phyloP scores from a whole-genome alignment of 2,797 vertebrate genomes.

The Danio tinwini region DNA sequence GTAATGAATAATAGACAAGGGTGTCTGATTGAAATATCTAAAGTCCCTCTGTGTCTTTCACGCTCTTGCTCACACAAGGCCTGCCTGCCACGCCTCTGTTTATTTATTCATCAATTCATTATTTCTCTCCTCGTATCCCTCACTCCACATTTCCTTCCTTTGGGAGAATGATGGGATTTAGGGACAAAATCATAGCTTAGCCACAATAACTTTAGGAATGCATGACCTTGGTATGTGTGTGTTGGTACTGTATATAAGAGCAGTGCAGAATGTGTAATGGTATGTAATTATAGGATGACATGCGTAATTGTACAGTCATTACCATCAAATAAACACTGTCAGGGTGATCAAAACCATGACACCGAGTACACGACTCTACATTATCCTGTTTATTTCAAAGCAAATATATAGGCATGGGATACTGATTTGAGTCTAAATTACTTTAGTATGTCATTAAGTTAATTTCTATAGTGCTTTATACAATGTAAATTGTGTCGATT shows the following conservation, averaged over 20 bases:
- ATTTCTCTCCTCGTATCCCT: constrained; percentile 45
- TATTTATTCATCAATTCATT: constrained; percentile 68
- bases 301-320: background rate
- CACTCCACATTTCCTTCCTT: constrained; percentile 14
- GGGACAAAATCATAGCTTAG: constrained; percentile 9
- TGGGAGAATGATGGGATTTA: constrained; percentile 11
- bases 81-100: constrained; percentile 47
- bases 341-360: background rate
- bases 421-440: background rate
- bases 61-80: constrained; percentile 41
- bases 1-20: constrained; percentile 63
- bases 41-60: constrained; percentile 60
- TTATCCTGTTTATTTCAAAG: background rate
- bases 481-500: too few relatives aligned
- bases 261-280: background rate
- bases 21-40: constrained; percentile 59
- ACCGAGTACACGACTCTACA: background rate
- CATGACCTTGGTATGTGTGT: constrained; percentile 9
- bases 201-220: constrained; percentile 19
- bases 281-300: background rate
- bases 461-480: too few relatives aligned
- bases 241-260: background rate
- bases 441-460: background rate
- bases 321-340: background rate
- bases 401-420: background rate